Percentiles rank a stretch among this genome's conserved stretches.
Evolutionary conservation across 1,140 invertebrate genomes (phyloP).

Genomic region (Plodia interpunctella): DNA sequence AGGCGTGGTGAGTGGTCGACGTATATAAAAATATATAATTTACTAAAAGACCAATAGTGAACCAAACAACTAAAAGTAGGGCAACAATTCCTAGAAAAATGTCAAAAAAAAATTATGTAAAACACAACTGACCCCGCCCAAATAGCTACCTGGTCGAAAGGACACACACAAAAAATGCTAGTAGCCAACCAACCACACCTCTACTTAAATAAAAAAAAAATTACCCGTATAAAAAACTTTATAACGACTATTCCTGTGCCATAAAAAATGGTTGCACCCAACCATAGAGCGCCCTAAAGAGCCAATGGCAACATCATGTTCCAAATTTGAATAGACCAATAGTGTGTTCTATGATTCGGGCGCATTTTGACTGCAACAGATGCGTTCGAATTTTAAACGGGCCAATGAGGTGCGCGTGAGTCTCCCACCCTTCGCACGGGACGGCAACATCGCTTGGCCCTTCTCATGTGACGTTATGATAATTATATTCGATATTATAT

Average conservation of each 20-base stretch:
- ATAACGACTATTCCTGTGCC: background rate
- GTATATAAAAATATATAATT: background rate
- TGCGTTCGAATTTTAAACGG: slow-evolving; percentile 27
- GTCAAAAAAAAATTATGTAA: background rate
- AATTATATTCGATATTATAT: background rate
- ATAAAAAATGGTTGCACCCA: slow-evolving; percentile 3
- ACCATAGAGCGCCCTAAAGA: slow-evolving; percentile 22
- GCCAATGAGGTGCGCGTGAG: slow-evolving; percentile 32
- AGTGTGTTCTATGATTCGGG: slow-evolving; percentile 32
- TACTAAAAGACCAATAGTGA: background rate
- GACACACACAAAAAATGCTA: slow-evolving; percentile 4
- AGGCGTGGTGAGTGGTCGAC: too few species aligned
- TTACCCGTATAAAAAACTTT: background rate
- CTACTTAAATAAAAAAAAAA: slow-evolving; percentile 2
- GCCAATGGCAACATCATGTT: slow-evolving; percentile 22
- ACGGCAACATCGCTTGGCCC: slow-evolving; percentile 12
- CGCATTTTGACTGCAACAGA: slow-evolving; percentile 23
- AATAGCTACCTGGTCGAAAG: slow-evolving; percentile 3
- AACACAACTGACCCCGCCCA: slow-evolving; percentile 2
- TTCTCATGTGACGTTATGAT: background rate
- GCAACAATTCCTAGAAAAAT: background rate
- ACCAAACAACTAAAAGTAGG: background rate
- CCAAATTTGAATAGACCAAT: slow-evolving; percentile 38
- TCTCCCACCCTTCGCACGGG: slow-evolving; percentile 21
- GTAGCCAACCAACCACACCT: background rate